Evolutionary conservation across 2,888 invertebrate species (phyloP), one percentile per base, ranked within the genome.

Genomic region (Flexamia atlantica): DNA sequence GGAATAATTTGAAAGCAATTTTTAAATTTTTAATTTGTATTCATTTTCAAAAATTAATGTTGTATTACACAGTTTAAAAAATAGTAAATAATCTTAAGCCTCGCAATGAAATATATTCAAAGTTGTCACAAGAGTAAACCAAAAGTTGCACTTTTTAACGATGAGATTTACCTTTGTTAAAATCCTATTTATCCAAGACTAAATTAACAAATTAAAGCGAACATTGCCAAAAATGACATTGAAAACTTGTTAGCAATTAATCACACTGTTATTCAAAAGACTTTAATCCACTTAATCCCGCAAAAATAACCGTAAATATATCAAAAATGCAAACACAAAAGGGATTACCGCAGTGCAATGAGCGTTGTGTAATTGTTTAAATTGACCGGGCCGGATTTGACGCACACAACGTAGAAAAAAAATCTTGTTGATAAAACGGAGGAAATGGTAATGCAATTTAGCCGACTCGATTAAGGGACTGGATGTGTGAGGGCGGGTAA

Each of bases 401-500:
- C 30, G 64, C 30, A 23, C 57, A 23, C 12, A 12, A 4, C 46
- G 23, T 2, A 7, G 25, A 9, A 36, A 40, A 72, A 68, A 72
- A 72, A 23, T 40, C 36, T 23, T 42, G 40, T 42, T 72, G 72
- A 72, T 72, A 42, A 72, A 72, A 72, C 42, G 72, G n/a, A 72
- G 40, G 72, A 72, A 72, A 72, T 72, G 72, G n/a, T 72, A 72
- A 72, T 72, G 72, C 72, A 72, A 72, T 72, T 72, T 72, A 40
- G 40, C 72, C 36, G 72, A 72, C 40, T 72, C 72, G 72, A 72
- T 72, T 72, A 72, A 72, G 76, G 64, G 60, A 12, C 40, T 81
- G 60, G 64, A 81, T 81, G 81, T 81, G 81, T 60, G 81, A 20
- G 76, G 42, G 57, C 23, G 83, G 72, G 74, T 46, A 80, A 84